Evolutionary conservation across 2,888 invertebrate species (phyloP).

Genomic region (Meteorus cinctellus): DNA sequence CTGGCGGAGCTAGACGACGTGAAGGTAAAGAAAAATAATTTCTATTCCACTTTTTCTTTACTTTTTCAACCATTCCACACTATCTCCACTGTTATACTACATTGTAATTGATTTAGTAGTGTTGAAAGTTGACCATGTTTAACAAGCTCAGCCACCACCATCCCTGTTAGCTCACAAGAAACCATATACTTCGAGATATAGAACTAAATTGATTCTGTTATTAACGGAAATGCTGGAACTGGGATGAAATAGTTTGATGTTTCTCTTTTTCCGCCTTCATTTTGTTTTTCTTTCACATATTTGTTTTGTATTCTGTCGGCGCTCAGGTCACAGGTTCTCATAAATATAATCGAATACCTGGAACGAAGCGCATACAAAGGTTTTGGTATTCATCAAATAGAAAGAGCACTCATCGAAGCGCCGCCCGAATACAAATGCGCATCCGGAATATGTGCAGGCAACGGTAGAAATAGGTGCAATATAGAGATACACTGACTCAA

Average conservation of each 20-base stretch:
- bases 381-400: constrained; percentile 54
- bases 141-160: no score
- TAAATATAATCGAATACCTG: constrained; percentile 18
- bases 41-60: not conserved
- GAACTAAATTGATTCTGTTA: not conserved
- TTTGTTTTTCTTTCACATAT: constrained; percentile 9
- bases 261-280: not conserved
- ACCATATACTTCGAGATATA: no score
- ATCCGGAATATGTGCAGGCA: not conserved
- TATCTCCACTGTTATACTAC: no score
- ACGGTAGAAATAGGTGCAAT: not conserved
- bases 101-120: no score
- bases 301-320: constrained; percentile 35
- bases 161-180: no score
- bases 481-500: constrained; percentile 3
- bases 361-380: constrained; percentile 16
- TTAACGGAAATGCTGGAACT: constrained; percentile 52
- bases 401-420: constrained; percentile 42
- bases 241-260: constrained; percentile 52
- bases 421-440: constrained; percentile 37
- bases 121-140: no score
- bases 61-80: no score
- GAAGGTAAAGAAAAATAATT: constrained; percentile 56
- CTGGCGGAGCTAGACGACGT: constrained; percentile 62
- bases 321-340: not conserved